Evolutionary conservation across 2,888 invertebrate species (phyloP).

Genomic region (Drosophila tanythrix): DNA sequence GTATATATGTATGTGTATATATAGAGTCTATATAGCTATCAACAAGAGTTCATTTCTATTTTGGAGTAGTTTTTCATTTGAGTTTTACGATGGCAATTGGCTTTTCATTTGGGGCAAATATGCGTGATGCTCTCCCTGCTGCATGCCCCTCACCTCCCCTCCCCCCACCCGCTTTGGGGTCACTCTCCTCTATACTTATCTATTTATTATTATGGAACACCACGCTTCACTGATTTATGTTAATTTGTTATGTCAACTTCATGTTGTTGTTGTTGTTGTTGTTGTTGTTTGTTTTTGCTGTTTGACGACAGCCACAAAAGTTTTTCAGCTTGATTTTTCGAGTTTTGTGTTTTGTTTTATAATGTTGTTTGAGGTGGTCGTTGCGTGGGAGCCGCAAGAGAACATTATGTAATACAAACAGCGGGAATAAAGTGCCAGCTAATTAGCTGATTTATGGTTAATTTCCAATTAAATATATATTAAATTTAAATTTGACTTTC

Average conservation of each 20-base stretch:
- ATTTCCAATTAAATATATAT: conserved; percentile 3
- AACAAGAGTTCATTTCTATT: conserved; percentile 71
- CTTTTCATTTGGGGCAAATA: conserved; percentile 37
- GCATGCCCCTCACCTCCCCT: no score
- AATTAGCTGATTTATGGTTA: conserved; percentile 41
- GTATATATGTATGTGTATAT: neutral
- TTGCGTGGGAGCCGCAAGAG: conserved; percentile 2
- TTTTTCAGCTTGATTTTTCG: conserved; percentile 29
- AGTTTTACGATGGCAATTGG: conserved; percentile 49
- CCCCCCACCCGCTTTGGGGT: conserved; percentile 27
- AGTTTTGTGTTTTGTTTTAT: conserved; percentile 40
- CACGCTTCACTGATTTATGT: conserved; percentile 80
- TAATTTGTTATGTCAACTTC: conserved; percentile 73
- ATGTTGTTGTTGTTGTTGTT: conserved; percentile 29
- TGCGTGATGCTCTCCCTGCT: conserved; percentile 21
- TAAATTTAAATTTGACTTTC: conserved; percentile 6
- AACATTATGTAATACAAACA: conserved; percentile 17
- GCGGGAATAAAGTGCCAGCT: conserved; percentile 1
- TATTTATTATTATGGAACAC: conserved; percentile 76
- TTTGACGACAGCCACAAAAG: conserved; percentile 33
- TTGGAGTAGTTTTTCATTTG: conserved; percentile 56
- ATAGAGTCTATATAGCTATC: conserved; percentile 14
- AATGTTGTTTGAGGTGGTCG: conserved; percentile 17
- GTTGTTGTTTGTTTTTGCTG: conserved; percentile 16
- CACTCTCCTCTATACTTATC: conserved; percentile 34